Base-by-base conservation (phyloP, 37 sponge, comb jelly and placozoan species). In the Mnemiopsis leidyi region DNA sequence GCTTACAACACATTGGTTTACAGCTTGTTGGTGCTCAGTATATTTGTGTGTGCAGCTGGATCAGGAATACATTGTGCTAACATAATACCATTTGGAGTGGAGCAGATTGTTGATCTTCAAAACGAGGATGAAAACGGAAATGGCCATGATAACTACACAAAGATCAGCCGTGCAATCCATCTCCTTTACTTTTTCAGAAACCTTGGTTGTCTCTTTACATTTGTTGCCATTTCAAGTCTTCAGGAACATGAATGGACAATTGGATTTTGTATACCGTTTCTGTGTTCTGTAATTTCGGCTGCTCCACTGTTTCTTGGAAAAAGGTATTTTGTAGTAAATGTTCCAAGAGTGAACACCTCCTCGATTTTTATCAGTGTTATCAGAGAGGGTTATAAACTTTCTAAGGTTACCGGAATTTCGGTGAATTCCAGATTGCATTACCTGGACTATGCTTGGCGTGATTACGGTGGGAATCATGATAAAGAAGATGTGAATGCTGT, bases 381-480 rank as follows among this genome's bases (percentile, higher is more conserved):
- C 1, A 69, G 21, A 25, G 73, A 69, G 21, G 73, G 73, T 25
- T 69, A 69, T 20, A 69, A 25, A 69, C 73, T 69, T 25, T 69
- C 73, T 20, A 69, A 20, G 21, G 29, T 69, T 20, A 21, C 73
- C n/a, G 29, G 29, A 3, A 25, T 25, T 25, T 5, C 29, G 21
- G 24, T 25, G 29, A 25, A 69, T 20, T 28, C 29, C 21, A 25
- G 21, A n/a, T 25, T 69, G 7, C 73, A 69, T 25, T 69, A 28
- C n/a, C 21, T 69, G 29, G 73, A 69, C 73, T 69, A 69, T 69
- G 73, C 73, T 25, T n/a, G 73, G n/a, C 24, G 73, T n/a, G 73
- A 69, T 28, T 69, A 69, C 21, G 73, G 73, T 28, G 73, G 73
- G 2, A 69, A 25, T 69, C 21, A 28, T 69, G 73, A 69, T 3